These are phyloP conservation scores for Polydrusus cervinus DNA, from an alignment of 2,888 invertebrate genomes.

Conservation along the genomic window DNA sequence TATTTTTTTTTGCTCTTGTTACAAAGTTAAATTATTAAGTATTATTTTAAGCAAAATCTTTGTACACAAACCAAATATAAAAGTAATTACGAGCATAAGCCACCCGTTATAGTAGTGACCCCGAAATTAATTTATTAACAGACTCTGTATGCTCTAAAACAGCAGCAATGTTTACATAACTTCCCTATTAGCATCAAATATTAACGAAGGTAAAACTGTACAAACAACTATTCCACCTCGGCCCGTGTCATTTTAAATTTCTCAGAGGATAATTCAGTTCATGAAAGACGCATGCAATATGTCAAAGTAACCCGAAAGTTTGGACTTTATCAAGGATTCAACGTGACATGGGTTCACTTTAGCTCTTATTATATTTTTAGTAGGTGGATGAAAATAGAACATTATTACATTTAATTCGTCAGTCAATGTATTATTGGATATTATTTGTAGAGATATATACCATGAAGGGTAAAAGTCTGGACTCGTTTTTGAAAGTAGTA, in stretches of 20 bases:
- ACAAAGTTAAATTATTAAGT: too few relatives aligned
- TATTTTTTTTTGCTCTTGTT: too few relatives aligned
- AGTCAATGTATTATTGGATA: background rate
- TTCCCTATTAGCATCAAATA: constrained; percentile 55
- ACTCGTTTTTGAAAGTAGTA: too few relatives aligned
- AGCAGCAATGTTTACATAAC: constrained; percentile 51
- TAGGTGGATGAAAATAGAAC: constrained; percentile 5
- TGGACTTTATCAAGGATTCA: constrained; percentile 33
- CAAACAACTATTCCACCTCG: constrained; percentile 50
- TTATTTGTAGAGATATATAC: background rate
- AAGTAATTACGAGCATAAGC: too few relatives aligned
- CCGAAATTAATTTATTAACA: constrained; percentile 38
- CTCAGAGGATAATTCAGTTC: constrained; percentile 53
- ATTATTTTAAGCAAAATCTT: too few relatives aligned
- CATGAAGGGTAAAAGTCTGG: background rate
- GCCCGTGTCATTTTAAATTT: constrained; percentile 55
- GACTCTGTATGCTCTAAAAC: constrained; percentile 32
- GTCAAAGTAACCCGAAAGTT: constrained; percentile 51
- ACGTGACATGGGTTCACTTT: constrained; percentile 47
- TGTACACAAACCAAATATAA: too few relatives aligned
- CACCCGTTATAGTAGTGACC: constrained; percentile 15
- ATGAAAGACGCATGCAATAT: constrained; percentile 54
- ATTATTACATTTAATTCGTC: background rate
- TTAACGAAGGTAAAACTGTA: constrained; percentile 53
- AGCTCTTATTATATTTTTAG: constrained; percentile 36